Evolutionary conservation across 2,888 invertebrate genomes (phyloP), one percentile per base, ranked within the genome.

Genomic region (Phyto melanocephala): DNA sequence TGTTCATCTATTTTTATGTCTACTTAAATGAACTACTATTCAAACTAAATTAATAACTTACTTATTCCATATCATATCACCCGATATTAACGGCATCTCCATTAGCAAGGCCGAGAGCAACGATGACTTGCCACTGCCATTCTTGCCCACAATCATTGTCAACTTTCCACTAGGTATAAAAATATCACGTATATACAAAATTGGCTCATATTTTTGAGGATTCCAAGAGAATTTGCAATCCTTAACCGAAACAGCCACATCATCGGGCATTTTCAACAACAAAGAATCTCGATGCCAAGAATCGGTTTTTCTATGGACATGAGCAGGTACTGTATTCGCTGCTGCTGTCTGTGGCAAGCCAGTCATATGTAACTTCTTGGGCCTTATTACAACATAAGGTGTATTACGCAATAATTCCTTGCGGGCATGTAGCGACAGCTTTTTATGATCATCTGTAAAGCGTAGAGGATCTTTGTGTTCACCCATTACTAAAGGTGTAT

Each of bases 51-150:
- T 22, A 10, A 11, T 4, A 80, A 89, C 92, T 92, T 89, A 95
- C 94, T 92, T 93, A 85, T 93, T 92, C 93, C 94, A 94, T 82
- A 91, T 91, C 72, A 95, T 92, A 80, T 93, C 93, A 17, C 96
- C 96, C 68, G 92, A 91, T 42, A 94, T 91, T 63, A 93, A 92
- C 65, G 94, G 93, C 94, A 96, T 96, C 91, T 97, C 97, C 71
- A 96, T 96, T 3, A 96, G 92, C 47, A 96, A 90, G 0, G 96
- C 96, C 13, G 94, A 93, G 1, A 97, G 89, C 52, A 97, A 90
- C 2, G 96, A 96, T 0, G 95, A 94, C 89, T 97, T 97, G 2
- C 97, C 97, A 80, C 95, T 94, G 8, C 96, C 96, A 65, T 95
- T 95, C 85, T 94, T 92, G 0, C 97, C 97, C 22, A 97, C 95